Percentiles rank a stretch among this genome's conserved stretches.
Conservation (phyloP, 1,140 invertebrate species). For the Armadillidium nasatum region DNA sequence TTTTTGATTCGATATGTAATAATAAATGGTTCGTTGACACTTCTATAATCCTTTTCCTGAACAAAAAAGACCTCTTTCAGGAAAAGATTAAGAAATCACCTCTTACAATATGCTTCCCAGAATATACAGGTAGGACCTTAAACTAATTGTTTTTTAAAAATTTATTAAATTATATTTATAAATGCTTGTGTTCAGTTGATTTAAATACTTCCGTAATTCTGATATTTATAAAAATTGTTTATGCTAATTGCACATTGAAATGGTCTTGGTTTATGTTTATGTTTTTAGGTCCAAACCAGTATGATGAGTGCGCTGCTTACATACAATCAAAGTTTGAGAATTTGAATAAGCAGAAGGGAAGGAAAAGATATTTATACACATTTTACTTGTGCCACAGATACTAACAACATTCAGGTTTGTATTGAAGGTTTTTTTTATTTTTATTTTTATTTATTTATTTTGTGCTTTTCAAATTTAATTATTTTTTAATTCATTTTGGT, state of each 20-base stretch:
- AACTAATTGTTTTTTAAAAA: background rate
- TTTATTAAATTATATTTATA: conserved; percentile 30
- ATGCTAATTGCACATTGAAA: background rate
- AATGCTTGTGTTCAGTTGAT: too few relatives aligned
- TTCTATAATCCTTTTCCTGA: conserved; percentile 94
- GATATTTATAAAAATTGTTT: background rate
- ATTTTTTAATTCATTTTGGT: background rate
- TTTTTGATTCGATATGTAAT: conserved; percentile 95
- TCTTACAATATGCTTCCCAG: conserved; percentile 90
- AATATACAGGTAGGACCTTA: conserved; percentile 59
- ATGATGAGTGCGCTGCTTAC: conserved; percentile 78
- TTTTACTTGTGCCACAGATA: conserved; percentile 87
- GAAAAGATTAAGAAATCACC: conserved; percentile 86
- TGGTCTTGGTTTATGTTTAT: conserved; percentile 31
- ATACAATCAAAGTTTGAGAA: conserved; percentile 86
- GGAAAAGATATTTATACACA: conserved; percentile 89
- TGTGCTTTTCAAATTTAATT: background rate
- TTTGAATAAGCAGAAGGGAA: conserved; percentile 76
- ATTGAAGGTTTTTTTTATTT: background rate
- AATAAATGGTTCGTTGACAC: conserved; percentile 98
- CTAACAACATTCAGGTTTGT: conserved; percentile 67
- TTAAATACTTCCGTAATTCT: too few relatives aligned
- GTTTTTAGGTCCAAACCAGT: conserved; percentile 73
- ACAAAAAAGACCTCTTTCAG: conserved; percentile 95
- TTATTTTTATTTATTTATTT: background rate